phyloP scores from a whole-genome alignment of 2,797 vertebrate genomes.

The Rhinatrema bivittatum region DNA sequence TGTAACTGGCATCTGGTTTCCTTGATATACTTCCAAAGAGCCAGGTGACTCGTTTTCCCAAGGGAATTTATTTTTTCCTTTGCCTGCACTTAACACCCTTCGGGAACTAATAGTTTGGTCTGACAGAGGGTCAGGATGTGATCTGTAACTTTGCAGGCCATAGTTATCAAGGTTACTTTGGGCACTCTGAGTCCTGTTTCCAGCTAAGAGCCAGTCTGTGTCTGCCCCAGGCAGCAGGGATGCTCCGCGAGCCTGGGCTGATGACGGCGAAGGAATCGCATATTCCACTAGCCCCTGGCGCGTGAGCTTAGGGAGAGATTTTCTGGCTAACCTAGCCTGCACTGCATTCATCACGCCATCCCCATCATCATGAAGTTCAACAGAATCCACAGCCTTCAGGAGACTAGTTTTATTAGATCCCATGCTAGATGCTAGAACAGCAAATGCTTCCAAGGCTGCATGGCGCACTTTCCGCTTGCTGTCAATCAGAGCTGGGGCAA shows the following conservation, averaged over 20 bases:
- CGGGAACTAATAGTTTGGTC: constrained; percentile 49
- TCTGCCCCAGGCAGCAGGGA: constrained; percentile 60
- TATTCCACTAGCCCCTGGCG: constrained; percentile 71
- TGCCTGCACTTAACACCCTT: constrained; percentile 79
- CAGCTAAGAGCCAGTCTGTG: constrained; percentile 76
- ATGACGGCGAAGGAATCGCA: constrained; percentile 61
- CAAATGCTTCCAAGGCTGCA: constrained; percentile 76
- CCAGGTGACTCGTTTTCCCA: constrained; percentile 70
- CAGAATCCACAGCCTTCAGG: constrained; percentile 72
- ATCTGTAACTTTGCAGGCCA: constrained; percentile 36
- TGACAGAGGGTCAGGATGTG: constrained; percentile 24
- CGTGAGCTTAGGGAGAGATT: constrained; percentile 62
- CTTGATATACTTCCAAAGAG: constrained; percentile 37
- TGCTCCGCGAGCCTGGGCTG: constrained; percentile 39
- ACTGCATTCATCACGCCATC: constrained; percentile 74
- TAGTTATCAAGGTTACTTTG: constrained; percentile 51
- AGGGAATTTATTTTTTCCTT: constrained; percentile 84
- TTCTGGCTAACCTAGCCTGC: constrained; percentile 75
- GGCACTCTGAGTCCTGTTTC: constrained; percentile 64
- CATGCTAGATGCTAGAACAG: constrained; percentile 64
- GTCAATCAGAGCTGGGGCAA: constrained; percentile 74
- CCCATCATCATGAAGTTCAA: constrained; percentile 68
- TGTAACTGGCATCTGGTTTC: constrained; percentile 24
- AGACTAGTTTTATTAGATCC: constrained; percentile 62
- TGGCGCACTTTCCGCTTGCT: constrained; percentile 74